A percentile compares a stretch with the other conserved stretches of the same genome.
These are phyloP conservation scores for Nineta flava DNA, from an alignment of 2,888 invertebrate genomes.

Conservation along the genomic window DNA sequence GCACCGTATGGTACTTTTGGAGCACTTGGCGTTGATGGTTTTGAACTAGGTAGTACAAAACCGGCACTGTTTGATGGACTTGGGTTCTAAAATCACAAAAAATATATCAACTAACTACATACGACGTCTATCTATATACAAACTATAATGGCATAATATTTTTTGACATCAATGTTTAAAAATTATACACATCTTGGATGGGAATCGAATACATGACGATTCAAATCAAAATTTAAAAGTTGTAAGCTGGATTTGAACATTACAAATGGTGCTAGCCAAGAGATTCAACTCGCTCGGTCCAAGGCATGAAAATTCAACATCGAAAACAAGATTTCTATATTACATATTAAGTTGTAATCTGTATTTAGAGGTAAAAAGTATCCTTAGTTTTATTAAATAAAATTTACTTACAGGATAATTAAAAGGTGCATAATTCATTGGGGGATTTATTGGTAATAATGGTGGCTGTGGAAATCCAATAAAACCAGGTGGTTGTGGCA, in stretches of 20 bases:
- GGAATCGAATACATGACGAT: no score
- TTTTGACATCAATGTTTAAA: not conserved
- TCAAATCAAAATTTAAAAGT: no score
- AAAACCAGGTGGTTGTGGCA: slow-evolving; percentile 63
- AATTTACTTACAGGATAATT: slow-evolving; percentile 40
- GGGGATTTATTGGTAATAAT: slow-evolving; percentile 36
- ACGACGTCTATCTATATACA: not conserved
- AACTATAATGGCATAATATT: no score
- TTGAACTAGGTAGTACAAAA: slow-evolving; percentile 5
- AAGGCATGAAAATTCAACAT: no score
- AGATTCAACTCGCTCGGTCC: no score
- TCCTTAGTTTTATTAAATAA: no score
- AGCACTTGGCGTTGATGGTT: slow-evolving; percentile 11
- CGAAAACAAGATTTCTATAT: not conserved
- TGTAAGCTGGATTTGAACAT: no score
- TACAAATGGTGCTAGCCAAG: no score
- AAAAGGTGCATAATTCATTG: slow-evolving; percentile 41
- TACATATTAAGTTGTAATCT: no score
- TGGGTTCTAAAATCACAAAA: not conserved
- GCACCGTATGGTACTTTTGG: slow-evolving; percentile 25
- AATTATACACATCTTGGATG: no score
- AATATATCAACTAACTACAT: not conserved
- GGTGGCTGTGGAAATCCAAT: slow-evolving; percentile 65
- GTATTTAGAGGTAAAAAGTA: no score
- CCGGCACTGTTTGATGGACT: not conserved